Percentiles rank a stretch among this genome's conserved stretches.
Evolutionary conservation across 1,140 invertebrate genomes (phyloP).

Genomic region (Cotesia glomerata): DNA sequence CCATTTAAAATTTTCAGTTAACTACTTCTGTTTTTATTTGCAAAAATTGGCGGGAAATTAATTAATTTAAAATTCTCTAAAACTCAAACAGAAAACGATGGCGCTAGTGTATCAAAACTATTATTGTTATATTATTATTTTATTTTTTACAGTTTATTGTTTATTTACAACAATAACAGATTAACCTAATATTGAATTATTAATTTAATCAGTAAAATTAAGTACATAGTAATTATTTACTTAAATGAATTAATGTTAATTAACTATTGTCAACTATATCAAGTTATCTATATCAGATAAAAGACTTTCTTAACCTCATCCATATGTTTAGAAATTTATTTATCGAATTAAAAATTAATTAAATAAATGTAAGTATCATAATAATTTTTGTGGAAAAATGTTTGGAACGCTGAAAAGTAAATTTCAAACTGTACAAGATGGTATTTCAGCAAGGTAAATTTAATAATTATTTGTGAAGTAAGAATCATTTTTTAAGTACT

Average conservation of each 20-base stretch:
- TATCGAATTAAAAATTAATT: conserved; percentile 4
- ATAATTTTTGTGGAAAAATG: conserved; percentile 45
- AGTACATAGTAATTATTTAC: too few relatives aligned
- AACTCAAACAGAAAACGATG: too few relatives aligned
- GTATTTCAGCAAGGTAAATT: conserved; percentile 61
- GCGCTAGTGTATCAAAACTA: background rate
- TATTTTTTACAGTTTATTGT: background rate
- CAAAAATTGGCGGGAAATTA: too few relatives aligned
- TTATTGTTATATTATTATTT: background rate
- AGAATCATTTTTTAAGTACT: background rate
- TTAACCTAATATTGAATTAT: background rate
- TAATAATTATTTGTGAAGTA: background rate
- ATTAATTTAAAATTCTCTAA: too few relatives aligned
- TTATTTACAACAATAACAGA: background rate
- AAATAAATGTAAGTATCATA: background rate
- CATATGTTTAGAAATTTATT: background rate
- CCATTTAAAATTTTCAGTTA: too few relatives aligned
- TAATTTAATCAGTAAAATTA: too few relatives aligned
- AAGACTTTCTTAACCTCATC: too few relatives aligned
- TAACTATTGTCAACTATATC: too few relatives aligned
- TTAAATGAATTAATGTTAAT: too few relatives aligned
- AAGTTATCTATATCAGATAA: too few relatives aligned
- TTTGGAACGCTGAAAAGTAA: conserved; percentile 62
- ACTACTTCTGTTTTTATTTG: too few relatives aligned
- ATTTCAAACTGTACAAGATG: conserved; percentile 64